Conservation (phyloP, 1,140 invertebrate species). For the Acromyrmex heyeri region DNA sequence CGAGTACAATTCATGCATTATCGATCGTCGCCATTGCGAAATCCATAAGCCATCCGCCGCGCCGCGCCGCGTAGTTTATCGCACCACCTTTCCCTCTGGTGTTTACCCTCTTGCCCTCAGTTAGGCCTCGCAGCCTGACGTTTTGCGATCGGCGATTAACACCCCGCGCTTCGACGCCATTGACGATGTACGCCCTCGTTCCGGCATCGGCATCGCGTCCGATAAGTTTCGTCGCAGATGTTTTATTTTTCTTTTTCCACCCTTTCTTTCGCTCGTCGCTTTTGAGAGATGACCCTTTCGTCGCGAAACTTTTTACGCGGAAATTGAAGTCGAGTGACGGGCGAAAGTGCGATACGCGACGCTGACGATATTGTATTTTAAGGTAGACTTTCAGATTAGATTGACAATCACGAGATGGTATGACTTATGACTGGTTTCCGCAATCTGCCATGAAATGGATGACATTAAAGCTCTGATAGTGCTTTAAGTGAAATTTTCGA, state of each 20-base stretch:
- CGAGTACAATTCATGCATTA: constrained; percentile 60
- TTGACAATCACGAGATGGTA: constrained; percentile 25
- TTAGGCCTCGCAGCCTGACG: not conserved
- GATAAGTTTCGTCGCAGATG: constrained; percentile 54
- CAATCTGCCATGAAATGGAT: not conserved
- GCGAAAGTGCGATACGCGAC: constrained; percentile 2
- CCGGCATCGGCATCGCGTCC: constrained; percentile 9
- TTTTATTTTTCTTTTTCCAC: constrained; percentile 5
- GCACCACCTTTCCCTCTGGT: not conserved
- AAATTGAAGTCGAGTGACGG: constrained; percentile 46
- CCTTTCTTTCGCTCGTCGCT: not conserved
- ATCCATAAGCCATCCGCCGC: constrained; percentile 58
- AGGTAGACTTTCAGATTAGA: constrained; percentile 37
- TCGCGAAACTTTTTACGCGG: constrained; percentile 25
- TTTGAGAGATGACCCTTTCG: constrained; percentile 32
- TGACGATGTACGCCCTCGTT: constrained; percentile 40
- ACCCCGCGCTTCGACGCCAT: constrained; percentile 29
- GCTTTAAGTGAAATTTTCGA: constrained; percentile 32
- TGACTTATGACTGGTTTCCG: constrained; percentile 34
- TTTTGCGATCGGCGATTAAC: constrained; percentile 68
- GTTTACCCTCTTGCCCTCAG: too few relatives aligned
- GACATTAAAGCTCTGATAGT: not conserved
- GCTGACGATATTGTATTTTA: constrained; percentile 10
- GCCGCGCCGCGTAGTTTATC: constrained; percentile 51
- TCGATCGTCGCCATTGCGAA: constrained; percentile 39